Conservation (phyloP, 2,113 vertebrate genomes). For the Ammodytes dubius region DNA sequence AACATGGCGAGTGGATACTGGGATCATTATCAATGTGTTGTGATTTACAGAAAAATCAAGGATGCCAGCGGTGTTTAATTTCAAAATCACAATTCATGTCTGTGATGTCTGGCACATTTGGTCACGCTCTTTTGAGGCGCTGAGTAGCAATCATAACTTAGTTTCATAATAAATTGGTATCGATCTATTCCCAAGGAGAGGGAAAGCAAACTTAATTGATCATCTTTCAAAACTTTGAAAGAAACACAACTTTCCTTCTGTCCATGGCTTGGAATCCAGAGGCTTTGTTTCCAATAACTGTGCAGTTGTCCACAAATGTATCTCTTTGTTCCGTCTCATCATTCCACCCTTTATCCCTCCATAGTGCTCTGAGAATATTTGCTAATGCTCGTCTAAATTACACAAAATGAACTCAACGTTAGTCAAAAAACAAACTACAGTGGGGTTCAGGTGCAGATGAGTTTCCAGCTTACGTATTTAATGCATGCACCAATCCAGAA, state of each 20-base stretch:
- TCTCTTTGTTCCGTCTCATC: neutral
- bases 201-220: slow-evolving; percentile 43
- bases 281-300: neutral
- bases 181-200: slow-evolving; percentile 43
- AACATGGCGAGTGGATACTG: slow-evolving; percentile 10
- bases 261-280: neutral
- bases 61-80: slow-evolving; percentile 42
- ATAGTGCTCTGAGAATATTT: neutral
- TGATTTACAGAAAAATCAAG: slow-evolving; percentile 36
- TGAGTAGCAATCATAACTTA: slow-evolving; percentile 44
- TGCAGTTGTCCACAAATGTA: neutral
- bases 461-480: neutral
- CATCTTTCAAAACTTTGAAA: slow-evolving; percentile 33
- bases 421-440: neutral
- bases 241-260: slow-evolving; percentile 18
- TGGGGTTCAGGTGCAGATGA: neutral
- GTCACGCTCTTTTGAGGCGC: slow-evolving; percentile 29
- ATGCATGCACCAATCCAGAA: neutral
- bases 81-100: slow-evolving; percentile 19
- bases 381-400: too few species aligned
- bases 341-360: neutral
- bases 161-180: slow-evolving; percentile 32
- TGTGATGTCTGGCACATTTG: slow-evolving; percentile 30
- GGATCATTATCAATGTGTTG: neutral
- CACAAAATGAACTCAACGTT: neutral